A percentile compares a stretch with the other conserved stretches of the same genome.
phyloP scores from a whole-genome alignment of 53 echinoderm and acorn worm genomes.

The Apostichopus leukothele region DNA sequence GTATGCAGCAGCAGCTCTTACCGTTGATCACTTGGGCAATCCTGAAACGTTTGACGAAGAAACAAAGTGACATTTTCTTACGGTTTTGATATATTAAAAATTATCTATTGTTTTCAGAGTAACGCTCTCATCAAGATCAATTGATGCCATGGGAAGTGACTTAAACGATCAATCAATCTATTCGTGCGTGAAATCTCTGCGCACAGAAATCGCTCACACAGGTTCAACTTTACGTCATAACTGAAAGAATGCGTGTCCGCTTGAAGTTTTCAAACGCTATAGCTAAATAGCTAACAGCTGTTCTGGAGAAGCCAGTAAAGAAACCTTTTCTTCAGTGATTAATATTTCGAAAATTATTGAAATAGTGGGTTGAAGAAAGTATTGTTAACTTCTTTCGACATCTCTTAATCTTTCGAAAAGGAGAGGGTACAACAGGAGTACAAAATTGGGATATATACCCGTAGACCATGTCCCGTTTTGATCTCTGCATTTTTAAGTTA shows the following conservation, averaged over 20 bases:
- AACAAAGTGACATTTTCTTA: slow-evolving; percentile 13
- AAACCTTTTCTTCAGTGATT: too few relatives aligned
- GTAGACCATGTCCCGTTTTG: too few relatives aligned
- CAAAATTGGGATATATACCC: too few relatives aligned
- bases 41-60: not conserved
- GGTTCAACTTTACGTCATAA: slow-evolving; percentile 17
- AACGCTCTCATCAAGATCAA: slow-evolving; percentile 10
- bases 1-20: not conserved
- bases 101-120: not conserved
- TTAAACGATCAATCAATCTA: slow-evolving; percentile 26
- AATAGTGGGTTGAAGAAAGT: too few relatives aligned
- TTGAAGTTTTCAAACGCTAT: not conserved
- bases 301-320: too few relatives aligned
- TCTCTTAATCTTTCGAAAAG: too few relatives aligned
- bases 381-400: too few relatives aligned
- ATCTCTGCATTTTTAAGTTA: too few relatives aligned
- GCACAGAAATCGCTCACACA: slow-evolving; percentile 26
- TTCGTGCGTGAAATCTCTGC: slow-evolving; percentile 14
- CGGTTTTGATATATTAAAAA: slow-evolving; percentile 3
- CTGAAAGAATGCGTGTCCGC: slow-evolving; percentile 6
- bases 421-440: too few relatives aligned
- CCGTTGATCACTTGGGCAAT: not conserved
- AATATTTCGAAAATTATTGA: too few relatives aligned
- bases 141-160: slow-evolving; percentile 29
- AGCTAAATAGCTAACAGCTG: too few relatives aligned